Conservation (phyloP, 2,888 invertebrate species). For the Drosophila phalerata region DNA sequence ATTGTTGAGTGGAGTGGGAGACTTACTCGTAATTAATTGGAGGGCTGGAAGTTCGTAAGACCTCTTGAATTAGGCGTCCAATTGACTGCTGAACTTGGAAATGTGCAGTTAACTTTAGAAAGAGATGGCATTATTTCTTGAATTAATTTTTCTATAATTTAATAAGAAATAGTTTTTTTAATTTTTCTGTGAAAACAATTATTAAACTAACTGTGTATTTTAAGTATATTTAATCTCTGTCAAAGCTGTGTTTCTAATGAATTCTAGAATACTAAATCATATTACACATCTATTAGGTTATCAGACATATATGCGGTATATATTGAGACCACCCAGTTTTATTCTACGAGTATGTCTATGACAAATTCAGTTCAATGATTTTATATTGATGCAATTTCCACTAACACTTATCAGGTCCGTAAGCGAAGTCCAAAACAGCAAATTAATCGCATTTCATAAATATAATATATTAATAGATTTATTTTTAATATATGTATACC, state of each 20-base stretch:
- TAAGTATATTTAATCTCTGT: neutral
- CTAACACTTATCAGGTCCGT: conserved; percentile 37
- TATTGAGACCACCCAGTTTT: conserved; percentile 6
- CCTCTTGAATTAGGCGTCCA: conserved; percentile 35
- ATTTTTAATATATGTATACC: conserved; percentile 39
- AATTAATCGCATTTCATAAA: conserved; percentile 45
- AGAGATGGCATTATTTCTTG: neutral
- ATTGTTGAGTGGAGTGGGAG: conserved; percentile 32
- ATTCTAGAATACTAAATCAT: conserved; percentile 8
- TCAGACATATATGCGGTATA: conserved; percentile 8
- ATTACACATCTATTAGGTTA: conserved; percentile 28
- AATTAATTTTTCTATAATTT: no score
- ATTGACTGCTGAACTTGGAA: conserved; percentile 47
- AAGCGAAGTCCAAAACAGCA: conserved; percentile 49
- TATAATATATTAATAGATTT: conserved; percentile 31
- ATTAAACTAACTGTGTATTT: neutral
- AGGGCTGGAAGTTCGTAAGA: conserved; percentile 37
- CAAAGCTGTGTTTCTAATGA: conserved; percentile 4
- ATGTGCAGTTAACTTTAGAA: neutral
- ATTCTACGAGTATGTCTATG: conserved; percentile 24
- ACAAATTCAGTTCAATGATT: conserved; percentile 56
- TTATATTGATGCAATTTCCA: conserved; percentile 25
- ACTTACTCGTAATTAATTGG: conserved; percentile 50
- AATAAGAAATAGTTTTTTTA: no score
- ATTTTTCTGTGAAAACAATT: neutral